phyloP scores from a whole-genome alignment of 2,797 vertebrate genomes.

The Typhlichthys eigenmanni region DNA sequence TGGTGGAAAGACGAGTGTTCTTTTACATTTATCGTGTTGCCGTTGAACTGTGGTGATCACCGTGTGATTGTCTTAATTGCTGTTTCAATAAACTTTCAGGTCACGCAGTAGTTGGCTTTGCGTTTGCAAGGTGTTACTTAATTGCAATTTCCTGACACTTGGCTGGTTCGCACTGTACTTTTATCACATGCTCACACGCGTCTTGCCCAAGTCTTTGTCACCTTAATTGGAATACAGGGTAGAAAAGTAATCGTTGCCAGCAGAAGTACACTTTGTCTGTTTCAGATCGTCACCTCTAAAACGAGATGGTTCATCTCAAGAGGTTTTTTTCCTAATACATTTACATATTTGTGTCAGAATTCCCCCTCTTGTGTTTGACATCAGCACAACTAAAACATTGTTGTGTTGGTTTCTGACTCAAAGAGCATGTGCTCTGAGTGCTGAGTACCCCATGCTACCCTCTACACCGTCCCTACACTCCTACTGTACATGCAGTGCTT shows the following conservation, averaged over 20 bases:
- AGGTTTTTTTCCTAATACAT: too few species aligned
- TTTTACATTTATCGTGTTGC: slow-evolving; percentile 12
- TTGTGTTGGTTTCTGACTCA: too few species aligned
- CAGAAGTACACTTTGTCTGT: background rate
- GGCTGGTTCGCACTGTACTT: slow-evolving; percentile 24
- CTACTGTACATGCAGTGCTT: too few species aligned
- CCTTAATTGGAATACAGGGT: slow-evolving; percentile 7
- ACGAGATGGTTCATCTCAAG: background rate
- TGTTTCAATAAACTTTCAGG: slow-evolving; percentile 19
- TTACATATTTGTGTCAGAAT: too few species aligned
- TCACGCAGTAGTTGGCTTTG: slow-evolving; percentile 27
- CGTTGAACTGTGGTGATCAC: slow-evolving; percentile 22
- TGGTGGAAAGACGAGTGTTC: slow-evolving; percentile 12
- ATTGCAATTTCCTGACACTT: slow-evolving; percentile 28
- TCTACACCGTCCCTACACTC: too few species aligned
- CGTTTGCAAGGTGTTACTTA: slow-evolving; percentile 38
- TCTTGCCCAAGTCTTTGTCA: slow-evolving; percentile 19
- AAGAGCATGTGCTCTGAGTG: too few species aligned
- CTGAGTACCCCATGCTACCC: too few species aligned
- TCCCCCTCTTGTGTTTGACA: too few species aligned
- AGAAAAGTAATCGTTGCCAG: background rate
- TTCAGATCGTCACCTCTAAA: background rate
- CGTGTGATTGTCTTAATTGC: slow-evolving; percentile 42
- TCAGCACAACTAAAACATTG: too few species aligned
- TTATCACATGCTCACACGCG: background rate